Percentiles rank a stretch among this genome's conserved stretches.
Conservation (phyloP, 2,113 vertebrate species). For the Pomatostomus ruficeps region DNA sequence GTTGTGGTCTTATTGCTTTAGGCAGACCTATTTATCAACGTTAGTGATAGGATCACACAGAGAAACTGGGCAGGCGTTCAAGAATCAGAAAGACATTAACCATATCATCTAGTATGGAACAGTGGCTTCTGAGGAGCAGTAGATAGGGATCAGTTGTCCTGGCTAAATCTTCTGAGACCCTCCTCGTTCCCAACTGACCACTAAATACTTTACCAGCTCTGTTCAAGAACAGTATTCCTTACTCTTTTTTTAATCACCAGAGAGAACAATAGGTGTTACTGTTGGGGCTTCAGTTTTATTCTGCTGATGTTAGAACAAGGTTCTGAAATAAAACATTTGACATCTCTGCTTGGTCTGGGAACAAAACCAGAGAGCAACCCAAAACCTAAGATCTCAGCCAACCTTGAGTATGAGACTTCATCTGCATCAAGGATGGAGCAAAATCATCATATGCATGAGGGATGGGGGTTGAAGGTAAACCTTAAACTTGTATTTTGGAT, state of each 20-base stretch:
- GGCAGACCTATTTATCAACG: constrained; percentile 15
- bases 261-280: not conserved
- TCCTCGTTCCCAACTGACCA: not conserved
- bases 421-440: not conserved
- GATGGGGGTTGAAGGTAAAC: not conserved
- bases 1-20: constrained; percentile 25
- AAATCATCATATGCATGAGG: not conserved
- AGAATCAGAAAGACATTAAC: not conserved
- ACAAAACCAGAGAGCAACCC: not conserved
- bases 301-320: not conserved
- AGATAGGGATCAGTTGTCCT: not conserved
- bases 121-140: not conserved
- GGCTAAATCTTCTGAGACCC: not conserved
- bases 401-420: not conserved
- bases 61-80: not conserved
- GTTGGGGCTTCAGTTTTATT: not conserved
- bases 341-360: not conserved
- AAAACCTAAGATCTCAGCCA: not conserved
- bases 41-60: constrained; percentile 25
- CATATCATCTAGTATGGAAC: not conserved
- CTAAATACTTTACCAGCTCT: not conserved
- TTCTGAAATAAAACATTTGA: not conserved
- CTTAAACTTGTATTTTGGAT: not conserved
- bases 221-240: not conserved
- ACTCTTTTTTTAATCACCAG: not conserved